Evolutionary conservation across 2,797 vertebrate species (phyloP).

Genomic region (Aulostomus chinensis): DNA sequence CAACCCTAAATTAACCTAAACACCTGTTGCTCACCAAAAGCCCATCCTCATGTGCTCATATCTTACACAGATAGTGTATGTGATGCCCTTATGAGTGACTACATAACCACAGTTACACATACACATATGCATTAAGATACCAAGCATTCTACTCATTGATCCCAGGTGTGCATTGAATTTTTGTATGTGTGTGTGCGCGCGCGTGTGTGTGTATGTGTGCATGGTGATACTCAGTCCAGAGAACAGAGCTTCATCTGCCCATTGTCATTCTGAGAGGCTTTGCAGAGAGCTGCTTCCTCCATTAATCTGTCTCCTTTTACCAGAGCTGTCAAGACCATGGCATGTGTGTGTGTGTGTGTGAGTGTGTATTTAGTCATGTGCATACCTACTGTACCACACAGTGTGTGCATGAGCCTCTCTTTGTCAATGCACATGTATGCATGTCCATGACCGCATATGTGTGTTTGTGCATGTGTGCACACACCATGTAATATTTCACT

Average conservation of each 20-base stretch:
- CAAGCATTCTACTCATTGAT: constrained; percentile 11
- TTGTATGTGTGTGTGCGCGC: constrained; percentile 7
- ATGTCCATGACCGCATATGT: neutral
- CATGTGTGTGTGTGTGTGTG: constrained; percentile 5
- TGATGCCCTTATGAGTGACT: neutral
- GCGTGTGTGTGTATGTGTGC: constrained; percentile 17
- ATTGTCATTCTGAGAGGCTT: constrained; percentile 55
- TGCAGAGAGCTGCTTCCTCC: constrained; percentile 45
- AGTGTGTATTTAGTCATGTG: constrained; percentile 8
- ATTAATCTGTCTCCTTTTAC: constrained; percentile 72
- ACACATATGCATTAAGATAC: neutral
- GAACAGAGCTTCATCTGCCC: constrained; percentile 47
- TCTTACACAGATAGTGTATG: constrained; percentile 1
- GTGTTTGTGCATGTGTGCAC: constrained; percentile 21
- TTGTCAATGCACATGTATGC: constrained; percentile 12
- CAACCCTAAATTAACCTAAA: constrained; percentile 11
- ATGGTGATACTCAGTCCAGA: constrained; percentile 29
- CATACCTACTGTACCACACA: constrained; percentile 10
- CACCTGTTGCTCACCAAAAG: neutral
- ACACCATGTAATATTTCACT: constrained; percentile 65
- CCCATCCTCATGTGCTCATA: neutral
- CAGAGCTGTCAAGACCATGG: constrained; percentile 48
- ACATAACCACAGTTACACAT: neutral
- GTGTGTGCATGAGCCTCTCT: constrained; percentile 21
- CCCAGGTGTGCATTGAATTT: constrained; percentile 10